A percentile compares a stretch with the other conserved stretches of the same genome.
Evolutionary conservation across 2,113 vertebrate genomes (phyloP).

Genomic region (Passer domesticus): DNA sequence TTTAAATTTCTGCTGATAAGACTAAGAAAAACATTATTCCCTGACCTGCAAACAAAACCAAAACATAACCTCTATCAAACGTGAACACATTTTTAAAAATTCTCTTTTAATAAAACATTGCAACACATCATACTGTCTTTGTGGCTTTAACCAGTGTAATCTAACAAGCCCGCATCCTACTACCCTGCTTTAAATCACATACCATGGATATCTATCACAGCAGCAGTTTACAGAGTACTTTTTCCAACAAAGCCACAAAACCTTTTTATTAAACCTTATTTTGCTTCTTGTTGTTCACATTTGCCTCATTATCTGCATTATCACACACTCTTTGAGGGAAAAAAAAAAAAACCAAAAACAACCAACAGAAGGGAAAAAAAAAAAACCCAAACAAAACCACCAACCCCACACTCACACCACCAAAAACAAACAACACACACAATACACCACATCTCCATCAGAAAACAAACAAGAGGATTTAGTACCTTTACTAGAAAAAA

Average conservation of each 20-base stretch:
- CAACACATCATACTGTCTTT: neutral
- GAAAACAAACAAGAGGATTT: neutral
- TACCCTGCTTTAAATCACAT: neutral
- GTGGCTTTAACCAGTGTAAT: conserved; percentile 11
- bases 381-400: neutral
- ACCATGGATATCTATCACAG: neutral
- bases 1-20: neutral
- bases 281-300: neutral
- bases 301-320: neutral
- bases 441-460: neutral
- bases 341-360: neutral
- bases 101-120: neutral
- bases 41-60: neutral
- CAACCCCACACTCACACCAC: neutral
- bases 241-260: conserved; percentile 14
- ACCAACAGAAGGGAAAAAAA: neutral
- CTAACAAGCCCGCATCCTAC: neutral
- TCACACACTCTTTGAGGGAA: too few relatives aligned
- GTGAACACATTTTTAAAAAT: neutral
- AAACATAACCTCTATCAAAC: neutral
- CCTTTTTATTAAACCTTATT: neutral
- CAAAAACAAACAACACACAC: neutral
- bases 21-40: neutral
- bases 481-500: neutral
- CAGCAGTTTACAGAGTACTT: conserved; percentile 6